A percentile compares a stretch with the other conserved stretches of the same genome.
Conservation (phyloP, 2,888 invertebrate genomes). For the Dasysyrphus albostriatus region DNA sequence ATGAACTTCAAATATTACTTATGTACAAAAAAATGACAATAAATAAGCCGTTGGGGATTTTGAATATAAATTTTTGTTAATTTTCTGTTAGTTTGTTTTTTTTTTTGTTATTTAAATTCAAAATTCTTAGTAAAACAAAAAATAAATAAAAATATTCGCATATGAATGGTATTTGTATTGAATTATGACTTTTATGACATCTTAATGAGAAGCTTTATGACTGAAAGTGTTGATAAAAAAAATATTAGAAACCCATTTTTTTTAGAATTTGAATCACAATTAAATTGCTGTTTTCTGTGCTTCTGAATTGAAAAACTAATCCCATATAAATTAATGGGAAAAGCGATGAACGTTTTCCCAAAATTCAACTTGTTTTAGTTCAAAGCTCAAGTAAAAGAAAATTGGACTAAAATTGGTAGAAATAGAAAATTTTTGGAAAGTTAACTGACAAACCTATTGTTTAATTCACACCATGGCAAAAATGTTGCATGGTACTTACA, state of each 20-base stretch:
- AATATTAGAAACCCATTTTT: not conserved
- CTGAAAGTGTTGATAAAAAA: not conserved
- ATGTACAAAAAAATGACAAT: not conserved
- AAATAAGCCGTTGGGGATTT: slow-evolving; percentile 9
- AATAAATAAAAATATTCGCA: not conserved
- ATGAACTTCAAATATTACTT: slow-evolving; percentile 9
- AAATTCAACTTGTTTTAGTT: too few species aligned
- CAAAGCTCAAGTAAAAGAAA: too few species aligned
- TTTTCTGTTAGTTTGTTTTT: slow-evolving; percentile 8
- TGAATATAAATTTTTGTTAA: slow-evolving; percentile 10
- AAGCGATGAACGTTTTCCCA: too few species aligned
- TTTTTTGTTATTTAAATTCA: not conserved
- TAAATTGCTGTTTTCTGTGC: not conserved
- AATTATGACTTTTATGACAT: not conserved
- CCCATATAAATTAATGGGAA: too few species aligned
- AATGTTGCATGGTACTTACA: too few species aligned
- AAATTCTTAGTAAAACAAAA: not conserved
- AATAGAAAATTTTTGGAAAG: too few species aligned
- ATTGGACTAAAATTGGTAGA: too few species aligned
- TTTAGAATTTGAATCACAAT: not conserved
- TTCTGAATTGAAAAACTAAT: not conserved
- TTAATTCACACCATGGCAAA: too few species aligned
- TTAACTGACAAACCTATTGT: too few species aligned
- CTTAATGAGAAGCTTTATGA: not conserved
- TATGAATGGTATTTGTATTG: not conserved